These are phyloP conservation scores for Idaea aversata DNA, from an alignment of 2,888 invertebrate species.

Conservation along the genomic window DNA sequence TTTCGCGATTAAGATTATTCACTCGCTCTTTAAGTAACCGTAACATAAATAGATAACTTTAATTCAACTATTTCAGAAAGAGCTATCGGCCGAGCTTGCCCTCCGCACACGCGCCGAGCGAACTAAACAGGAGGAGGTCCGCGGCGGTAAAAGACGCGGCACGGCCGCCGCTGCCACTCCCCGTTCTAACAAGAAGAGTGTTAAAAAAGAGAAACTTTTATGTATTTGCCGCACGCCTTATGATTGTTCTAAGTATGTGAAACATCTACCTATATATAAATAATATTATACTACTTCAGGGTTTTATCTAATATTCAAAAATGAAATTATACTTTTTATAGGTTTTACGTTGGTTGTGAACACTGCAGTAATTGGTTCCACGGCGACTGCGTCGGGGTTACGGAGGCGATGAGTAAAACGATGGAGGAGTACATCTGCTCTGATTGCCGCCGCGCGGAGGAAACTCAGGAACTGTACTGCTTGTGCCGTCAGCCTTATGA, in stretches of 20 bases:
- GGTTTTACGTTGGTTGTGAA: constrained; percentile 98
- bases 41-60: background rate
- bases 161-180: constrained; percentile 47
- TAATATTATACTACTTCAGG: background rate
- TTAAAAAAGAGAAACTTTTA: constrained; percentile 89
- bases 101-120: constrained; percentile 86
- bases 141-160: constrained; percentile 47
- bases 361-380: constrained; percentile 99
- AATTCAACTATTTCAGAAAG: constrained; percentile 75
- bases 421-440: constrained; percentile 94
- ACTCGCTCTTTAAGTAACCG: background rate
- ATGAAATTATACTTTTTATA: constrained; percentile 46
- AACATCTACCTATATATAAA: background rate
- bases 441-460: constrained; percentile 91
- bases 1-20: background rate
- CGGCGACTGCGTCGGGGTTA: constrained; percentile 96
- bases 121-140: constrained; percentile 84
- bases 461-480: constrained; percentile 96
- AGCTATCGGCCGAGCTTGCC: constrained; percentile 86
- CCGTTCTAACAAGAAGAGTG: constrained; percentile 45
- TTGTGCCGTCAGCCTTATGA: constrained; percentile 98
- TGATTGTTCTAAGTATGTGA: constrained; percentile 92
- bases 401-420: constrained; percentile 93
- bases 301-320: background rate
- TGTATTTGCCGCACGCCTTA: constrained; percentile 97